Conservation (phyloP, 2,797 vertebrate genomes). For the Phalanger gymnotis region DNA sequence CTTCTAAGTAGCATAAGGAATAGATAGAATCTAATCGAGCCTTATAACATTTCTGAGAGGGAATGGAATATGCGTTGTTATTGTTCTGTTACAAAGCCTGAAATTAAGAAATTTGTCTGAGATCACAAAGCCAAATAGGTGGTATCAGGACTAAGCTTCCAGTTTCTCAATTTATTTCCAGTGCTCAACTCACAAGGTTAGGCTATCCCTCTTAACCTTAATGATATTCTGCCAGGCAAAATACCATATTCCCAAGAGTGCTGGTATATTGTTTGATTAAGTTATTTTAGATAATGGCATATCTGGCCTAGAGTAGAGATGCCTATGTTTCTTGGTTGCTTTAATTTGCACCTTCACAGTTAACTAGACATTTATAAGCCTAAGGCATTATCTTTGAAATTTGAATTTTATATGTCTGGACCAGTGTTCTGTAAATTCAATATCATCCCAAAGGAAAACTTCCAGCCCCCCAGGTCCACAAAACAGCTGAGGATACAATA, state of each 20-base stretch:
- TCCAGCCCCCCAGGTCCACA: not conserved
- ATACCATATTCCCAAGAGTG: not conserved
- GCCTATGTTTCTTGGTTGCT: not conserved
- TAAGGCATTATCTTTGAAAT: not conserved
- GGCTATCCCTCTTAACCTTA: not conserved
- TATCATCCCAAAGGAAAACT: not conserved
- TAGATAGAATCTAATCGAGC: not conserved
- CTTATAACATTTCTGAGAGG: not conserved
- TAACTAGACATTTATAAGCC: not conserved
- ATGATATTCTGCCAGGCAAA: not conserved
- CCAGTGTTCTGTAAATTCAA: not conserved
- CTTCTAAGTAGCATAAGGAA: not conserved
- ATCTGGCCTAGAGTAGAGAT: not conserved
- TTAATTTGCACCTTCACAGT: not conserved
- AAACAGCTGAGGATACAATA: not conserved
- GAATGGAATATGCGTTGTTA: not conserved
- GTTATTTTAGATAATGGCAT: not conserved
- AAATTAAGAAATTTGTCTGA: slow-evolving; percentile 9
- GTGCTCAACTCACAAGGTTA: not conserved
- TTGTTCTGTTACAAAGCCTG: not conserved
- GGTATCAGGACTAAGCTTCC: not conserved
- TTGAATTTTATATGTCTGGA: not conserved
- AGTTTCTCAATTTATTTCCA: not conserved
- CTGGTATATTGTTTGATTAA: not conserved
- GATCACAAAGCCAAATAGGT: not conserved